These are phyloP conservation scores for Osmoderma eremita DNA, from an alignment of 2,888 invertebrate species.

Conservation along the genomic window DNA sequence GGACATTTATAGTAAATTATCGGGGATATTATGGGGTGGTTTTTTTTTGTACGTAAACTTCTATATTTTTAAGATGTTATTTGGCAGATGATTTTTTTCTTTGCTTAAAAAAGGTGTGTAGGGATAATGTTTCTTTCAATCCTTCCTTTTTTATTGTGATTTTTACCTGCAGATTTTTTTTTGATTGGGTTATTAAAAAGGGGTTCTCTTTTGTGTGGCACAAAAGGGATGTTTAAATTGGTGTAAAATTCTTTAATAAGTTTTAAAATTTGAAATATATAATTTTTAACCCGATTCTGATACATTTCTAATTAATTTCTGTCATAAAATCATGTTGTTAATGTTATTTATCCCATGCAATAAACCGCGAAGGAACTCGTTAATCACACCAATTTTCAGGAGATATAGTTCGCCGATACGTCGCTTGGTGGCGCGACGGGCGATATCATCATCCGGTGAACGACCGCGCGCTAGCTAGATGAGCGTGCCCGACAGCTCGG, in stretches of 20 bases:
- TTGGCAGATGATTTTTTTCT: slow-evolving; percentile 12
- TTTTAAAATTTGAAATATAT: not conserved
- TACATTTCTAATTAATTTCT: no score
- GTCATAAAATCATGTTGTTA: not conserved
- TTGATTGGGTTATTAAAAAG: not conserved
- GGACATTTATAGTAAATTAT: slow-evolving; percentile 14
- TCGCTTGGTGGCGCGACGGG: slow-evolving; percentile 37
- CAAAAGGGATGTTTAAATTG: slow-evolving; percentile 4
- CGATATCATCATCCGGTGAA: slow-evolving; percentile 50
- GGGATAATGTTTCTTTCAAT: slow-evolving; percentile 10
- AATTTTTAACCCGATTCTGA: not conserved
- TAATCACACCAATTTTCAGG: not conserved
- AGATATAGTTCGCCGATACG: slow-evolving; percentile 35
- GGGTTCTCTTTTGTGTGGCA: not conserved
- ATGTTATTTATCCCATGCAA: not conserved
- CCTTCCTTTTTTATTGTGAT: slow-evolving; percentile 4
- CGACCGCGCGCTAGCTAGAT: slow-evolving; percentile 47
- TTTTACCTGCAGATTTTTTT: slow-evolving; percentile 27
- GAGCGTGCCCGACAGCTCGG: slow-evolving; percentile 49
- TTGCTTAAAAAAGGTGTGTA: not conserved
- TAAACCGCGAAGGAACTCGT: slow-evolving; percentile 19
- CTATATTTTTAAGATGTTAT: not conserved
- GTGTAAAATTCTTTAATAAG: slow-evolving; percentile 12
- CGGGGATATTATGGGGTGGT: slow-evolving; percentile 9
- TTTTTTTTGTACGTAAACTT: not conserved